These are phyloP conservation scores for Helicolenus hilgendorfi DNA, from an alignment of 2,797 vertebrate genomes.

Conservation along the genomic window DNA sequence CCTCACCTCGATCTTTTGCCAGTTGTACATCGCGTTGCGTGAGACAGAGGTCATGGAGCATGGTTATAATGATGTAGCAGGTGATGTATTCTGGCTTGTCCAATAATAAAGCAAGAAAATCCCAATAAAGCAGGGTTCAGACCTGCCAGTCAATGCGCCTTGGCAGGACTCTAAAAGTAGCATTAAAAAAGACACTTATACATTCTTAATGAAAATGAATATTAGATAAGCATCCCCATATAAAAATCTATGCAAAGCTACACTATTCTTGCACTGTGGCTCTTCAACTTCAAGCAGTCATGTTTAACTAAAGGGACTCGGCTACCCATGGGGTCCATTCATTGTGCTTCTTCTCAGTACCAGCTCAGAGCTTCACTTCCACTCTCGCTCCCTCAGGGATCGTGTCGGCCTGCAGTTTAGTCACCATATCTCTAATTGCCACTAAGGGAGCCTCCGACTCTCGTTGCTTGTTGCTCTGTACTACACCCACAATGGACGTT, in stretches of 20 bases:
- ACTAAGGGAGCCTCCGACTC: constrained; percentile 75
- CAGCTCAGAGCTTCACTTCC: constrained; percentile 44
- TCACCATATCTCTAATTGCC: constrained; percentile 84
- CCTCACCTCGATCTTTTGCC: not conserved
- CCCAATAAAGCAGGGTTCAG: not conserved
- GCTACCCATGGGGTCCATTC: constrained; percentile 33
- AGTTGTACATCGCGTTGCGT: not conserved
- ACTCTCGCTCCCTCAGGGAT: constrained; percentile 67
- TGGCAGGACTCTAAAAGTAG: not conserved
- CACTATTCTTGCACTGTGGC: constrained; percentile 2
- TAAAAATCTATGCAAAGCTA: constrained; percentile 19
- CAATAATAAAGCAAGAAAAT: not conserved
- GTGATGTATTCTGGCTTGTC: not conserved
- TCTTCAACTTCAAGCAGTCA: constrained; percentile 27
- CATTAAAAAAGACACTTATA: constrained; percentile 17
- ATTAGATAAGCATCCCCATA: not conserved
- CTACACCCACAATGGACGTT: constrained; percentile 77
- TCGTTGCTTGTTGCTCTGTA: constrained; percentile 63
- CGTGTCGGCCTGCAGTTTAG: constrained; percentile 62
- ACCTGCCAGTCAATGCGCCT: not conserved
- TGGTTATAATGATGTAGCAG: not conserved
- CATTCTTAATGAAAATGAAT: not conserved
- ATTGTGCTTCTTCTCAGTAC: constrained; percentile 37
- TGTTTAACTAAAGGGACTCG: constrained; percentile 47
- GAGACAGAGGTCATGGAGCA: not conserved